Evolutionary conservation across 2,797 vertebrate genomes (phyloP).

Genomic region (Chromobotia macracanthus): DNA sequence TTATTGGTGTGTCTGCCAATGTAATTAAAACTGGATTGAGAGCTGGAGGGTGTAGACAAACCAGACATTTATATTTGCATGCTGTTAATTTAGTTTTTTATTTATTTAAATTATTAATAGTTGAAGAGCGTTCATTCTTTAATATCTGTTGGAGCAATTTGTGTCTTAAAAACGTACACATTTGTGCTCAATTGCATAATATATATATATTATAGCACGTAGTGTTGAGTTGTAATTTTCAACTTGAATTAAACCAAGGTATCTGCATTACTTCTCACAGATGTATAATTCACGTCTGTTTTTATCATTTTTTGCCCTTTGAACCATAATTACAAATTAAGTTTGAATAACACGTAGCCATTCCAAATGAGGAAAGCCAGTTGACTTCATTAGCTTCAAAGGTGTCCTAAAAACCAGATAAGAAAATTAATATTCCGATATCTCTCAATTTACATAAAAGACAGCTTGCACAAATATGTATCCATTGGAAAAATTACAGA

Average conservation of each 20-base stretch:
- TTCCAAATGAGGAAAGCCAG: slow-evolving; percentile 8
- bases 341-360: slow-evolving; percentile 21
- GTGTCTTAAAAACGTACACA: no score
- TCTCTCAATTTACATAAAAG: slow-evolving; percentile 46
- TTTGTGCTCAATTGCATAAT: no score
- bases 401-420: background rate
- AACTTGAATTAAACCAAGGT: slow-evolving; percentile 38
- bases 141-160: no score
- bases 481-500: background rate
- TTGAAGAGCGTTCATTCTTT: background rate
- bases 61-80: background rate
- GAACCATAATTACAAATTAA: slow-evolving; percentile 12
- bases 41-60: slow-evolving; percentile 3
- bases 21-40: slow-evolving; percentile 10
- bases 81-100: background rate
- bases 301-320: slow-evolving; percentile 28
- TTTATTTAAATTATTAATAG: background rate
- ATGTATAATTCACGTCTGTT: slow-evolving; percentile 16
- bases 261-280: background rate
- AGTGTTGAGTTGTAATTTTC: no score
- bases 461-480: background rate
- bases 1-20: background rate
- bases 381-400: slow-evolving; percentile 11
- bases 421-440: slow-evolving; percentile 27
- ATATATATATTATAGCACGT: no score